Evolutionary conservation across 1,140 invertebrate species (phyloP).

Genomic region (Trypoxylus dichotomus): DNA sequence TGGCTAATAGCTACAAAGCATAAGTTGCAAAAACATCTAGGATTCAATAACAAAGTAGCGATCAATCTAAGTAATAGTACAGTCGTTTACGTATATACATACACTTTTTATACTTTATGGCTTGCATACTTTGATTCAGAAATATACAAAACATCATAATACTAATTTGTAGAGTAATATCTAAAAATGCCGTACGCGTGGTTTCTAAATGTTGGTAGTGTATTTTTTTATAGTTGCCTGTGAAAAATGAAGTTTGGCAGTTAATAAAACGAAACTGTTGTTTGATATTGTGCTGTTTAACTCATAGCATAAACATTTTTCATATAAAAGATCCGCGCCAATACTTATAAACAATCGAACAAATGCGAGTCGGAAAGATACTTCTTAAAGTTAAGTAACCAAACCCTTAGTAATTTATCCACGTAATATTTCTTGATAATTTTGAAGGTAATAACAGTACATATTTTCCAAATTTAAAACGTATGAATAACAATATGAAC

Average conservation of each 20-base stretch:
- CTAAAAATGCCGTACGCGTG: background rate
- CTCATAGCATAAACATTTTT: background rate
- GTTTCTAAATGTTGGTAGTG: background rate
- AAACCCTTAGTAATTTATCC: background rate
- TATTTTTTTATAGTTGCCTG: background rate
- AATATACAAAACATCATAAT: background rate
- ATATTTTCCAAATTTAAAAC: too few species aligned
- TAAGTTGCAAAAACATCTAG: background rate
- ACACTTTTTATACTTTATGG: background rate
- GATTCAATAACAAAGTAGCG: background rate
- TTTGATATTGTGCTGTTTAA: background rate
- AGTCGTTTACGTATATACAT: background rate
- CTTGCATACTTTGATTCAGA: background rate
- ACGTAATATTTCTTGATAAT: too few species aligned
- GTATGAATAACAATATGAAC: too few species aligned
- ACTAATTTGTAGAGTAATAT: background rate
- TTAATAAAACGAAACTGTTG: background rate
- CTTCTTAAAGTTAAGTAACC: background rate
- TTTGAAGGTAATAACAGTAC: too few species aligned
- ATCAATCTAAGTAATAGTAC: background rate
- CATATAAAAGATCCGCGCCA: background rate
- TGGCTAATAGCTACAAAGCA: background rate
- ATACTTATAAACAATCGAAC: background rate
- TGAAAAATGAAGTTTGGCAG: constrained; percentile 6
- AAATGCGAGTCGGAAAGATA: background rate